Base-by-base conservation (phyloP, 2,797 vertebrate species). In the Sebastes paucispinis region DNA sequence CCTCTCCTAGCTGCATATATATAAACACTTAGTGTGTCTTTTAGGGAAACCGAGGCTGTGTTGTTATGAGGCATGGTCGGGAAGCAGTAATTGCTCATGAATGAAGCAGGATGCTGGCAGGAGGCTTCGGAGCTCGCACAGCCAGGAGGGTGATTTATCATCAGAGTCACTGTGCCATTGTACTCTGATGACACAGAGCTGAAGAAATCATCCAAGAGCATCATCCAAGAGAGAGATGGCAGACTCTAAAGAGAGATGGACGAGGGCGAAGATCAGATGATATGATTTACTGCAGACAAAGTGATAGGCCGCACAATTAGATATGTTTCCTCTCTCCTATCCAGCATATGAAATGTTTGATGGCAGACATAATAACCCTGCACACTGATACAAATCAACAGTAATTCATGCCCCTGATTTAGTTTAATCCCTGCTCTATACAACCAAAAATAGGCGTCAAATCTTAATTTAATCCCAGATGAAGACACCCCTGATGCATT, bases 61-160 rank as follows among this genome's bases (percentile, higher is more conserved):
- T 36, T 79, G 62, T 76, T 66, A 29, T 69, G 72, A 80, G 47
- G 52, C 32, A 52, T 50, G 62, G 65, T 75, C 59, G 65, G 60
- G 29, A 25, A 60, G 57, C 69, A 27, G 60, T 80, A 75, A 84
- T 73, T 89, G 79, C 58, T 64, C 58, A 69, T 85, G 73, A 84
- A 84, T 85, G 79, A 67, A 74, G 77, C 66, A 77, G 65, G 66
- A 82, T 74, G 66, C 57, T 82, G 66, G 69, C 52, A 32, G 55
- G 43, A 69, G 68, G 50, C 27, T 71, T 67, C 14, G 43, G 43
- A 71, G 67, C 18, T 78, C 73, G 31, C 52, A 75, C 54, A 52
- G 67, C 70, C 67, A 60, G 58, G 57, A 27, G 59, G 55, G 64
- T 72, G 73, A 88, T 85, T 79, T 81, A 78, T 86, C 77, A 76